A percentile compares a stretch with the other conserved stretches of the same genome.
These are phyloP conservation scores for Spinus olivaceus DNA, from an alignment of 2,797 vertebrate genomes.

Conservation along the genomic window DNA sequence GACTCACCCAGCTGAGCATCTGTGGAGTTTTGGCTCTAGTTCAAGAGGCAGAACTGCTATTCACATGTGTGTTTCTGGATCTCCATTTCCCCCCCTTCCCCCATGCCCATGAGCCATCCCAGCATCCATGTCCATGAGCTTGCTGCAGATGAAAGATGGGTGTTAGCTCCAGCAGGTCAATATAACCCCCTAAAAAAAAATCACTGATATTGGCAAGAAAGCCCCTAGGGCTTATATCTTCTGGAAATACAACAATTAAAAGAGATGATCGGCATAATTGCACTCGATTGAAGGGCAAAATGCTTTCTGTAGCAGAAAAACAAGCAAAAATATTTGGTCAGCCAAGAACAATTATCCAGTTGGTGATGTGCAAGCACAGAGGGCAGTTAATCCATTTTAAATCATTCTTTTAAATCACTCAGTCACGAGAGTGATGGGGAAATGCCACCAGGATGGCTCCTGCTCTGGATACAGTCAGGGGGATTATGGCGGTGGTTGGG, in stretches of 20 bases:
- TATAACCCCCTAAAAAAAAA: not conserved
- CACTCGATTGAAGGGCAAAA: constrained; percentile 8
- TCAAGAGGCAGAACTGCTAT: constrained; percentile 9
- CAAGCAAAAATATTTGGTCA: constrained; percentile 1
- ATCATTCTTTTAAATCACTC: not conserved
- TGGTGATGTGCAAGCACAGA: not conserved
- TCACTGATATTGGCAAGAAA: not conserved
- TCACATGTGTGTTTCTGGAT: not conserved
- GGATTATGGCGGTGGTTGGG: rapidly evolving
- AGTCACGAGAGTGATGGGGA: not conserved
- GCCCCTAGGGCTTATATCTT: not conserved
- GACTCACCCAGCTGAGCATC: constrained; percentile 2
- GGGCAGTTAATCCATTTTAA: not conserved
- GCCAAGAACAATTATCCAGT: not conserved
- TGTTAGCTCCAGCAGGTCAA: not conserved
- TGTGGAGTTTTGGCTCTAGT: constrained; percentile 19
- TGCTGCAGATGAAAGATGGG: not conserved
- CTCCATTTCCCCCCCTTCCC: not conserved
- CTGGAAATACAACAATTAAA: constrained; percentile 28
- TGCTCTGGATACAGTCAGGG: not conserved
- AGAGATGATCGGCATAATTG: not conserved
- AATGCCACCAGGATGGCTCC: not conserved
- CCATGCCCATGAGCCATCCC: not conserved
- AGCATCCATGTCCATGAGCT: not conserved
- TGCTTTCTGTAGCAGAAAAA: constrained; percentile 51